Evolutionary conservation across 1,140 invertebrate genomes (phyloP), one percentile per base, ranked within the genome.

Genomic region (Penaeus japonicus): DNA sequence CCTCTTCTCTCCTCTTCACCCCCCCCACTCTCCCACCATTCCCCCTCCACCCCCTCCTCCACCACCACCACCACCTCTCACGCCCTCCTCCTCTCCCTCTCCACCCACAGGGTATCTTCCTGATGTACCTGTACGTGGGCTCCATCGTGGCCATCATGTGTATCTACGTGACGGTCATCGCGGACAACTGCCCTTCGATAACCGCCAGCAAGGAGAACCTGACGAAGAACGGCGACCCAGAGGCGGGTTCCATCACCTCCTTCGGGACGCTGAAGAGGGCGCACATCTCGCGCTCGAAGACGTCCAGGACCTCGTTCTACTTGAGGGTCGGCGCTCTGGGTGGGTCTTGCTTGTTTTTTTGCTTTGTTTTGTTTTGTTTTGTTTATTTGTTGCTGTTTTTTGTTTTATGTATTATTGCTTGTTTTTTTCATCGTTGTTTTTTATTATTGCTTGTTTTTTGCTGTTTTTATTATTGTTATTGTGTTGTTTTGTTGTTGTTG

Each of bases 321-420:
- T 93, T 95, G 24, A 92, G 95, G 83, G 93, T 95, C n/a, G 95
- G 95, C 57, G 94, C 95, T n/a, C 91, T 95, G 3, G 93, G 95
- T 96, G 92, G 93, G 92, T 86, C 17, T 22, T 89, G 4, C n/a
- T 47, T 39, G 35, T 39, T 7, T 39, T 7, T 39, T 39, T 39
- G 2, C 7, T 39, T 4, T 7, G 35, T 39, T 39, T 39, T 4
- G 7, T 39, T 39, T 39, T 39, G 7, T 39, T 39, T 7, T 7
- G 35, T 39, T 2, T 39, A 39, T 39, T 47, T 47, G 1, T 47
- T 47, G 2, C 35, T 47, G 47, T 47, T 15, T 7, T 7, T 47
- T 12, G 2, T 7, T 39, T 4, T 1, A 15, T 15, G 10, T 47
- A 15, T 15, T 47, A n/a, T n/a, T 7, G 47, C 15, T 15, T 47